Evolutionary conservation across 35 echinoderm and acorn worm species (phyloP).

Genomic region (Lytechinus pictus): DNA sequence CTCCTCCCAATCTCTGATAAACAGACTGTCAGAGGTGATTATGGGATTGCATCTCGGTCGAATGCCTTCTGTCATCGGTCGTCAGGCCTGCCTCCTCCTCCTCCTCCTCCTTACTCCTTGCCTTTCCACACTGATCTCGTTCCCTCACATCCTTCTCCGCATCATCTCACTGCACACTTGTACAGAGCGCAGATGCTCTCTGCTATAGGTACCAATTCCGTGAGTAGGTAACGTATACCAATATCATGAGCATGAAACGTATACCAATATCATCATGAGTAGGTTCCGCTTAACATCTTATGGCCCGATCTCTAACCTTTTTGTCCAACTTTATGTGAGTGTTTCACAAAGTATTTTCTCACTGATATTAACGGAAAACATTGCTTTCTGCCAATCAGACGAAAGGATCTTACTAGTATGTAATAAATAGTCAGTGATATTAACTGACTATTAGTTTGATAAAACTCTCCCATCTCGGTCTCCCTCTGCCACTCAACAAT

Average conservation of each 20-base stretch:
- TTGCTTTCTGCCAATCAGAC: too few relatives aligned
- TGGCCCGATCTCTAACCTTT: too few relatives aligned
- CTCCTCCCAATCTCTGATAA: slow-evolving; percentile 20
- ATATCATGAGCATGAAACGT: neutral
- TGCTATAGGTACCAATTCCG: neutral
- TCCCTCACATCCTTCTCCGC: neutral
- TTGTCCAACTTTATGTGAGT: too few relatives aligned
- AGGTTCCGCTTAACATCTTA: neutral
- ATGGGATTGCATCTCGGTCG: slow-evolving; percentile 22
- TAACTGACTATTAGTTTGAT: too few relatives aligned
- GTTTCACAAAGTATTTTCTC: too few relatives aligned
- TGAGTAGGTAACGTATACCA: neutral
- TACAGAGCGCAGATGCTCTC: neutral
- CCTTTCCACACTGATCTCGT: too few relatives aligned
- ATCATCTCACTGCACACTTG: neutral
- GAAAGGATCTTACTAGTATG: too few relatives aligned
- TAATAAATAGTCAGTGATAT: too few relatives aligned
- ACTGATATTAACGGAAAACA: too few relatives aligned
- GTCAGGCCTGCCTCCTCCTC: neutral
- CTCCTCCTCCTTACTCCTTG: too few relatives aligned
- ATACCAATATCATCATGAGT: neutral
- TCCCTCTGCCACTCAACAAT: too few relatives aligned
- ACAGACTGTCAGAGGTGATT: slow-evolving; percentile 56
- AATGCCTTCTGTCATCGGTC: slow-evolving; percentile 41
- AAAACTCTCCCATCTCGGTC: too few relatives aligned